Evolutionary conservation across 2,888 invertebrate genomes (phyloP), one percentile per base, ranked within the genome.

Genomic region (Eugnorisma glareosa): DNA sequence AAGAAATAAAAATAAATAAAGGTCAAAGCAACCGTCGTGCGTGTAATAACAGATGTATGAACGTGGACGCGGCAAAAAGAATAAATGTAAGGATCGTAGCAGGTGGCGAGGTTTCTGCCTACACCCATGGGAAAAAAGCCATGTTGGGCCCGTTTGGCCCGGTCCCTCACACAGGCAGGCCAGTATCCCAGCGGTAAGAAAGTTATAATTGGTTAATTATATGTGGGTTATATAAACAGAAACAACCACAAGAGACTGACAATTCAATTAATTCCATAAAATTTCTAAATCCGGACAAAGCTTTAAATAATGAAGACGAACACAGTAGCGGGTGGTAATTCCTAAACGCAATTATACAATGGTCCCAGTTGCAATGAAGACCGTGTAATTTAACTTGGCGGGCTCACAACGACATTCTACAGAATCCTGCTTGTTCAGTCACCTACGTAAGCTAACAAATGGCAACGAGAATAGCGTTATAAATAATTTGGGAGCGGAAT

Each of bases 281-380:
- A 68, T 64, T 79, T 72, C 51, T 66, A 73, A 81, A 84, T 72
- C 69, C 45, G 21, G 48, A 66, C 75, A 72, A 37, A 28, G 37
- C 61, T 73, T 70, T 68, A 69, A 77, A 66, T 83, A 82, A 84
- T 76, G 83, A 83, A 86, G 74, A 83, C 68, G 74, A 69, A 70
- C 69, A 67, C 75, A 76, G 80, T 63, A 67, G 83, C 73, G 18
- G 67, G 74, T 75, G 81, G 73, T 87, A 87, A 90, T 86, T 88
- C 86, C 81, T 87, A 88, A 88, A 89, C 79, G 85, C 87, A 89
- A 91, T 91, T 89, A 87, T 84, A 85, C 88, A 85, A 84, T 75
- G 81, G 84, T 77, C 78, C 82, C 85, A 85, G 86, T 83, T 83
- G 87, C 86, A 83, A 51, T 74, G 61, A 75, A 82, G 83, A 77